Percentiles rank a stretch among this genome's conserved stretches.
Conservation (phyloP, 2,888 invertebrate genomes). For the Eristalis intricaria region DNA sequence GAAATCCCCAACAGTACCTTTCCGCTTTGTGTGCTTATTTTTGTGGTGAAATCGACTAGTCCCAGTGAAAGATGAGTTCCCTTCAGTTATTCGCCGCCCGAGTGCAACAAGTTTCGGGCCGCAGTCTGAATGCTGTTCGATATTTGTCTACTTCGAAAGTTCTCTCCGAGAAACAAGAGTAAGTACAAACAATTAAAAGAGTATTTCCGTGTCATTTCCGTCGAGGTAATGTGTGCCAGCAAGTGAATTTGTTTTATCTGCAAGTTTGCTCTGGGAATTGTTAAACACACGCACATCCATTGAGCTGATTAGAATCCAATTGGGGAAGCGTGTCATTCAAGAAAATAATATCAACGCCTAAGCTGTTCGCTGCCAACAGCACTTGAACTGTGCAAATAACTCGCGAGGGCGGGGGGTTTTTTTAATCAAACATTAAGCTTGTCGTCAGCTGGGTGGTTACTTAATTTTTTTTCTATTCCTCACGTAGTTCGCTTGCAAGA, state of each 20-base stretch:
- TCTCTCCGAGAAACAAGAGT: slow-evolving; percentile 73
- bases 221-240: neutral
- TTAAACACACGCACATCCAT: neutral
- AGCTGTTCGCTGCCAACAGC: neutral
- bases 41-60: neutral
- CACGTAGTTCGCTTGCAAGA: neutral
- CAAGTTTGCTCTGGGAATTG: neutral
- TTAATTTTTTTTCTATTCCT: neutral
- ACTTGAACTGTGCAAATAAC: neutral
- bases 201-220: neutral
- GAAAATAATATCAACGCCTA: neutral
- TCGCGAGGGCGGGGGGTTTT: slow-evolving; percentile 7
- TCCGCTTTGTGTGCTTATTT: neutral
- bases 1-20: neutral
- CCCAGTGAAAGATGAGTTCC: slow-evolving; percentile 55
- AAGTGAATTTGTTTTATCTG: neutral
- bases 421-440: neutral
- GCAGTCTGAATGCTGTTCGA: slow-evolving; percentile 53
- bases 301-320: neutral
- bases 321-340: neutral
- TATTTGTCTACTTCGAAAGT: slow-evolving; percentile 71
- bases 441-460: slow-evolving; percentile 20
- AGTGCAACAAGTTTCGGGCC: slow-evolving; percentile 52
- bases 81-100: slow-evolving; percentile 67
- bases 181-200: slow-evolving; percentile 49